These are phyloP conservation scores for Lasioglossum figueresi DNA, from an alignment of 2,888 invertebrate species.

Conservation along the genomic window DNA sequence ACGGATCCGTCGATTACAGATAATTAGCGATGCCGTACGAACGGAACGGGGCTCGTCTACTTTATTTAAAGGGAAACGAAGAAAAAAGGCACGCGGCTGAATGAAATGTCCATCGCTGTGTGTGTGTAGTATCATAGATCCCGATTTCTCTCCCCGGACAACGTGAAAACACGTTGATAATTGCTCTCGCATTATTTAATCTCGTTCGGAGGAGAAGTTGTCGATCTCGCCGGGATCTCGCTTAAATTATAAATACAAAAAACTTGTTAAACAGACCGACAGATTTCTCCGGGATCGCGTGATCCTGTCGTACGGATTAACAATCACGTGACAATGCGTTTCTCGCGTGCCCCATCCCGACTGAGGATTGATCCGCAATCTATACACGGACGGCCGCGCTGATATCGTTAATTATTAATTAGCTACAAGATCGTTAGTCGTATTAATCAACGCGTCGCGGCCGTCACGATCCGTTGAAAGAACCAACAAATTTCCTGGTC, in stretches of 20 bases:
- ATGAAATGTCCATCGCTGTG: neutral
- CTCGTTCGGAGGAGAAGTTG: neutral
- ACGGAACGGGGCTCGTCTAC: constrained; percentile 14
- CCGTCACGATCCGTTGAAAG: constrained; percentile 8
- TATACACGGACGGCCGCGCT: constrained; percentile 46
- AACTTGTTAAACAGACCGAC: constrained; percentile 41
- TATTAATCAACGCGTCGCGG: constrained; percentile 43
- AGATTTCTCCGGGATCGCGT: constrained; percentile 62
- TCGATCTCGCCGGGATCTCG: constrained; percentile 20
- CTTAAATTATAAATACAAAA: constrained; percentile 27
- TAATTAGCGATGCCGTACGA: constrained; percentile 45
- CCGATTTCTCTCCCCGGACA: neutral
- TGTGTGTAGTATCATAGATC: neutral
- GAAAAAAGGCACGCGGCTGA: neutral
- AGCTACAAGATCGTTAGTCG: constrained; percentile 36
- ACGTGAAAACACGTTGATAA: neutral
- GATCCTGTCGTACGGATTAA: constrained; percentile 55
- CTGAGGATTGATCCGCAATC: constrained; percentile 57
- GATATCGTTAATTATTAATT: constrained; percentile 61
- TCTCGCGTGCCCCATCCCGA: constrained; percentile 64
- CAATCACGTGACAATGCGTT: constrained; percentile 70
- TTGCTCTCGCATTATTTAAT: constrained; percentile 4
- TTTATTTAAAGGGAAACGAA: neutral
- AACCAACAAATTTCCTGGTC: neutral
- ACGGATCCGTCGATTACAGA: constrained; percentile 42